Percentiles rank a stretch among this genome's conserved stretches.
Evolutionary conservation across 2,797 vertebrate species (phyloP).

Genomic region (Phylloscopus collybita): DNA sequence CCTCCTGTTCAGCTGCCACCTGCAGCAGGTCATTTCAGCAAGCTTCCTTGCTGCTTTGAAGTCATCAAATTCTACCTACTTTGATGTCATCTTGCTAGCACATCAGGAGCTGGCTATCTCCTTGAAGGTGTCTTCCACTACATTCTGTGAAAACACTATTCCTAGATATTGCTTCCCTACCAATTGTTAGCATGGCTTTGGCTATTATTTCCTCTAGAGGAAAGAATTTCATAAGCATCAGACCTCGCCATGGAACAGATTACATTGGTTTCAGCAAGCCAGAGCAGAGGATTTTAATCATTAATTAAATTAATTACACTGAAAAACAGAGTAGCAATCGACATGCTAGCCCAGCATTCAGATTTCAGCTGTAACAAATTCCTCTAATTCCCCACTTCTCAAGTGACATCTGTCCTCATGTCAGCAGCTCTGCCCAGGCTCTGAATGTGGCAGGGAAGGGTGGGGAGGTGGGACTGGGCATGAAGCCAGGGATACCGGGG

Average conservation of each 20-base stretch:
- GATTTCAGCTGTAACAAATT: neutral
- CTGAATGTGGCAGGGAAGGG: accelerated
- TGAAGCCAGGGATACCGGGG: accelerated
- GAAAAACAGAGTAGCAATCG: neutral
- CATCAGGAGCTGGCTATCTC: neutral
- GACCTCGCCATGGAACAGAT: neutral
- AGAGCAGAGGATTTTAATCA: neutral
- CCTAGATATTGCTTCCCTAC: neutral
- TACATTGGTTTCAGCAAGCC: neutral
- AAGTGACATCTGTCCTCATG: accelerated
- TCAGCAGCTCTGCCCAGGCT: neutral
- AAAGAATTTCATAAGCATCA: neutral
- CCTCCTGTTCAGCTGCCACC: neutral
- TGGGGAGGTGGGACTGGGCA: accelerated
- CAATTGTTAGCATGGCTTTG: neutral
- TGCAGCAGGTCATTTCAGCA: neutral
- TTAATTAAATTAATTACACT: neutral
- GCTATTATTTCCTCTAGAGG: neutral
- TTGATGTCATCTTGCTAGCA: neutral
- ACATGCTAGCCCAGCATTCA: neutral
- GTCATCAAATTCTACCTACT: accelerated
- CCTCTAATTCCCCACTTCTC: neutral
- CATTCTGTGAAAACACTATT: neutral
- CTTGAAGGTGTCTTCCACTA: neutral
- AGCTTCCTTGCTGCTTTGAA: too few relatives aligned